Conservation (phyloP, 2,888 invertebrate species). For the Folsomia manolachei region DNA sequence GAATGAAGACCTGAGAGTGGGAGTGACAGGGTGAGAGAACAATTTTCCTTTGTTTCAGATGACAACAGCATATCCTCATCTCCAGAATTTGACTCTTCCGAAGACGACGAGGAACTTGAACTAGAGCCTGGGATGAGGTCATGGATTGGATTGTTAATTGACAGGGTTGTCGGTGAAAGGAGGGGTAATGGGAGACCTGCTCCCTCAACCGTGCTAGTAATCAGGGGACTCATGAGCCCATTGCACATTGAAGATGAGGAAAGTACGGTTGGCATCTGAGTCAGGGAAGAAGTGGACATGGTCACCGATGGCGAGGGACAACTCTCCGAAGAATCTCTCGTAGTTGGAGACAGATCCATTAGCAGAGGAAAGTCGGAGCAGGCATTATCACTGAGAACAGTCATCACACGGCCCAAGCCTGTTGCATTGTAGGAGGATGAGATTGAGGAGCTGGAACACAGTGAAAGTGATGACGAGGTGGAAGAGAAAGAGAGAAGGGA, state of each 20-base stretch:
- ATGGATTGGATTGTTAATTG: slow-evolving; percentile 5
- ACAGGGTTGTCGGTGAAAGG: slow-evolving; percentile 21
- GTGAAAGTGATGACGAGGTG: background rate
- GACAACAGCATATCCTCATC: slow-evolving; percentile 32
- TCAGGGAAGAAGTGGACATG: slow-evolving; percentile 29
- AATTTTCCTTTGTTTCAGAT: slow-evolving; percentile 45
- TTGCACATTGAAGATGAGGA: slow-evolving; percentile 36
- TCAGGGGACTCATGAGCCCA: slow-evolving; percentile 36
- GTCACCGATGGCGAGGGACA: slow-evolving; percentile 27
- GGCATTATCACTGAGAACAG: slow-evolving; percentile 3
- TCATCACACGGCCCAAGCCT: slow-evolving; percentile 5
- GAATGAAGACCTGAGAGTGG: slow-evolving; percentile 16
- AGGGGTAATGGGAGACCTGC: slow-evolving; percentile 25
- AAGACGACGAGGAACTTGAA: background rate
- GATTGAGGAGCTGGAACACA: background rate
- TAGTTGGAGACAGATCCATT: slow-evolving; percentile 12
- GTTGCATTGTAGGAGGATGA: background rate
- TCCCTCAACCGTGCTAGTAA: slow-evolving; percentile 29
- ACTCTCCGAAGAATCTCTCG: slow-evolving; percentile 10
- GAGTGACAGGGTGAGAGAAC: slow-evolving; percentile 24
- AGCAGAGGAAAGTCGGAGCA: slow-evolving; percentile 10
- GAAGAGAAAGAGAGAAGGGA: slow-evolving; percentile 29
- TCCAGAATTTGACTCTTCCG: slow-evolving; percentile 5
- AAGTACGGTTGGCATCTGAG: slow-evolving; percentile 29
- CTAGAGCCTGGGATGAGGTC: no score